A percentile compares a stretch with the other conserved stretches of the same genome.
phyloP scores from a whole-genome alignment of 2,888 invertebrate species.

The Arenicola marina region DNA sequence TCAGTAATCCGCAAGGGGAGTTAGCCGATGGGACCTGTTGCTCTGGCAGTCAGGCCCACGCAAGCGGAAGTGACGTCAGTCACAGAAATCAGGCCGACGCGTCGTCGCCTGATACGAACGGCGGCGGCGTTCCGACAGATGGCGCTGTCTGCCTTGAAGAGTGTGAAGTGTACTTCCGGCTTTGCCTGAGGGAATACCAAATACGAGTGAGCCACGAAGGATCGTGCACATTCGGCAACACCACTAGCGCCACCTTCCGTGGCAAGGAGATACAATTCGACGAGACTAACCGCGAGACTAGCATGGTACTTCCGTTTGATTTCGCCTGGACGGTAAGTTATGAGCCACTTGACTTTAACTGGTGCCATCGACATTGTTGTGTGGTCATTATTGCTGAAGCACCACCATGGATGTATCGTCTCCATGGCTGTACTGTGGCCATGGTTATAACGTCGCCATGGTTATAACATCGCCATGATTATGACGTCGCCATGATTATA shows the following conservation, averaged over 20 bases:
- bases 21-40: not conserved
- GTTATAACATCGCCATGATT: too few species aligned
- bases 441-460: too few species aligned
- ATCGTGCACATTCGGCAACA: not conserved
- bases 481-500: too few species aligned
- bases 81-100: too few species aligned
- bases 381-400: too few species aligned
- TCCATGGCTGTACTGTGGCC: too few species aligned
- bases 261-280: not conserved
- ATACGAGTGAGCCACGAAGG: not conserved
- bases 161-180: not conserved
- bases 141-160: not conserved
- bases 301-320: not conserved
- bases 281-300: not conserved
- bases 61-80: not conserved
- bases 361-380: too few species aligned
- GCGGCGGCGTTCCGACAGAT: not conserved
- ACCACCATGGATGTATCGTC: too few species aligned
- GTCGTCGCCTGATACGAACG: not conserved
- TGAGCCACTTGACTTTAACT: too few species aligned
- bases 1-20: not conserved
- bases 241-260: not conserved
- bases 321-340: not conserved
- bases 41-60: not conserved
- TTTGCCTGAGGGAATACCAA: not conserved